Conservation (phyloP, 23 tunicate species). For the Halocynthia aurantium region DNA sequence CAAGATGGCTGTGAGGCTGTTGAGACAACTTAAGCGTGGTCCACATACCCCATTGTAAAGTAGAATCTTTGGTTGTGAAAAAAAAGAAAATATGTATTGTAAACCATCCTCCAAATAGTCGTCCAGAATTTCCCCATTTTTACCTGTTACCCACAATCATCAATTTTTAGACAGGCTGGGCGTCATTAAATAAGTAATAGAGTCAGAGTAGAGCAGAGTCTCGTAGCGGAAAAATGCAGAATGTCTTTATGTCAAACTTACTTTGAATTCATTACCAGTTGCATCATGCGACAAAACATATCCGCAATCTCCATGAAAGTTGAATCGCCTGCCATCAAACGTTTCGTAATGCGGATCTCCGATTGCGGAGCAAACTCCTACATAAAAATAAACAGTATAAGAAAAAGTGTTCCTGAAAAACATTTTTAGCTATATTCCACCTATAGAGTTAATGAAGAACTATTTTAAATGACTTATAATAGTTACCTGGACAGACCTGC, state of each 20-base stretch:
- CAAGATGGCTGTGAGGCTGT: slow-evolving; percentile 51
- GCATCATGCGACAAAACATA: slow-evolving; percentile 72
- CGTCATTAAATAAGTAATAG: too few relatives aligned
- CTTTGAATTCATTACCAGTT: slow-evolving; percentile 77
- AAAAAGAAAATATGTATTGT: too few relatives aligned
- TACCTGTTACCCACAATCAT: too few relatives aligned
- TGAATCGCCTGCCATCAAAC: slow-evolving; percentile 66
- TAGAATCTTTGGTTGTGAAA: slow-evolving; percentile 33
- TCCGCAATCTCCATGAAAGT: slow-evolving; percentile 91
- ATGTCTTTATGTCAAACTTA: slow-evolving; percentile 1
- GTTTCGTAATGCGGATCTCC: slow-evolving; percentile 94
- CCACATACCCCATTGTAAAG: slow-evolving; percentile 85
- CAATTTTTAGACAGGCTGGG: too few relatives aligned
- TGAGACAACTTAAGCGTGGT: slow-evolving; percentile 55
- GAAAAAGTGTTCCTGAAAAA: not conserved
- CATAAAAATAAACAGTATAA: not conserved
- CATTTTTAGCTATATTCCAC: not conserved
- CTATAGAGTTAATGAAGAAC: not conserved
- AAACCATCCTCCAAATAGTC: too few relatives aligned
- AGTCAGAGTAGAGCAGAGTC: too few relatives aligned
- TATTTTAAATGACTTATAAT: not conserved
- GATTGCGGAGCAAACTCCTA: slow-evolving; percentile 83
- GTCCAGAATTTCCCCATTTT: too few relatives aligned
- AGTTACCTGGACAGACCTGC: slow-evolving; percentile 74
- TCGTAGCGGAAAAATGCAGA: not conserved